Evolutionary conservation across 1,140 invertebrate species (phyloP), one percentile per base, ranked within the genome.

Genomic region (Triops cancriformis): DNA sequence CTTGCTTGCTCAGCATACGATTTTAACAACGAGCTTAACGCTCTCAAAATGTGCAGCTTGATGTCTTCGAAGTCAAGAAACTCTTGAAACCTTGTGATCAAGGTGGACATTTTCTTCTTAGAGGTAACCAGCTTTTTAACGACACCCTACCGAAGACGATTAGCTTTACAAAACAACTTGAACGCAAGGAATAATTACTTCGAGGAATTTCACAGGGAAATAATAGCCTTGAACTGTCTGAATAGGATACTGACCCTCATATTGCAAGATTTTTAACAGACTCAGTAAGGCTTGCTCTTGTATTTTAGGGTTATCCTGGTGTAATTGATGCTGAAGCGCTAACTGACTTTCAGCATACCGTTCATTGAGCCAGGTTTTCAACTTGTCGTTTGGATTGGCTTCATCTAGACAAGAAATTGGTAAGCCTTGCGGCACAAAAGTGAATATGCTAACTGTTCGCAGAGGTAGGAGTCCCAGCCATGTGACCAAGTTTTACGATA

Each of bases 11-110:
- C 76, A n/a, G 84, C 83, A 6, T 86, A 86, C 80, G 90, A 82
- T 26, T 88, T 81, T 81, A 87, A 87, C 85, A 90, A 89, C 6
- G 86, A 84, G 79, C 86, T 85, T 80, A 88, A 88, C 18, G 90
- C 80, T 31, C 83, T 83, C 74, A 86, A 80, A 12, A 82, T 79
- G 79, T 83, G 80, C 75, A 81, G 83, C 45, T 83, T 74, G 9
- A 91, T 86, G 82, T 93, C 91, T 79, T 89, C 85, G 82, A 88
- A 89, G 18, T 86, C 83, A 12, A 88, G 82, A 82, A 89, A 90
- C 82, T 91, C 89, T 81, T 89, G 86, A 81, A 91, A 91, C 81
- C 88, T 86, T 6, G 82, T 79, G 76, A 92, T 86, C 11, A 88
- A 81, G 78, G 81, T 81, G n/a, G 81, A 79, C 80, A 86, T 88